Evolutionary conservation across 2,113 vertebrate species (phyloP).

Genomic region (Macheiramphus alcinus): DNA sequence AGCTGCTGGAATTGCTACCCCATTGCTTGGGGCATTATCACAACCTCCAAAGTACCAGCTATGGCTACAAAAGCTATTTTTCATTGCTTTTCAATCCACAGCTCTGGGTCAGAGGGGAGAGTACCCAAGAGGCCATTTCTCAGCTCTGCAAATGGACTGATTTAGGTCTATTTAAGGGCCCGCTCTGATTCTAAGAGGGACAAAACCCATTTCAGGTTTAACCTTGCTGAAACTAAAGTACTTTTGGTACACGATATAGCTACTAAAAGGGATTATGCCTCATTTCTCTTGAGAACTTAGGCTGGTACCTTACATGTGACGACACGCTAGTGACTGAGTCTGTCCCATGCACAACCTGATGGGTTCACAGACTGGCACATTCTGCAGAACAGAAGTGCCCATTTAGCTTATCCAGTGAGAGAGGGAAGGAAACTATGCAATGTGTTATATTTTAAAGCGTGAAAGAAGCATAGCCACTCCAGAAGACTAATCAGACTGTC

Average conservation of each 20-base stretch:
- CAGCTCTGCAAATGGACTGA: background rate
- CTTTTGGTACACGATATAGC: background rate
- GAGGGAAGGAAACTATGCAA: background rate
- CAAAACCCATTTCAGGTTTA: background rate
- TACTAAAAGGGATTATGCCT: background rate
- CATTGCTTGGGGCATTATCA: background rate
- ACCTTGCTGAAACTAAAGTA: background rate
- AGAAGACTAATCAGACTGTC: background rate
- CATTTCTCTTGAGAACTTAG: background rate
- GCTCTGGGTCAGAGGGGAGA: background rate
- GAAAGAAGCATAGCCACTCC: background rate
- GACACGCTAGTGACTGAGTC: background rate
- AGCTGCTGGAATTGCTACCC: background rate
- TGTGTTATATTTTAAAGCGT: background rate
- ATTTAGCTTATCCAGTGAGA: background rate
- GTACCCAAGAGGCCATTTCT: background rate
- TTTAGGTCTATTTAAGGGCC: background rate
- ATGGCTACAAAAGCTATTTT: background rate
- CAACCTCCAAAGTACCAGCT: background rate
- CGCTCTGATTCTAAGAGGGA: background rate
- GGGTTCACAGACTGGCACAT: background rate
- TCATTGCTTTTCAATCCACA: background rate
- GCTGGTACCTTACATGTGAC: background rate
- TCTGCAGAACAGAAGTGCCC: background rate
- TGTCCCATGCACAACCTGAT: background rate